Percentiles rank a stretch among this genome's conserved stretches.
Conservation (phyloP, 2,888 invertebrate genomes). For the Junonia oenone region DNA sequence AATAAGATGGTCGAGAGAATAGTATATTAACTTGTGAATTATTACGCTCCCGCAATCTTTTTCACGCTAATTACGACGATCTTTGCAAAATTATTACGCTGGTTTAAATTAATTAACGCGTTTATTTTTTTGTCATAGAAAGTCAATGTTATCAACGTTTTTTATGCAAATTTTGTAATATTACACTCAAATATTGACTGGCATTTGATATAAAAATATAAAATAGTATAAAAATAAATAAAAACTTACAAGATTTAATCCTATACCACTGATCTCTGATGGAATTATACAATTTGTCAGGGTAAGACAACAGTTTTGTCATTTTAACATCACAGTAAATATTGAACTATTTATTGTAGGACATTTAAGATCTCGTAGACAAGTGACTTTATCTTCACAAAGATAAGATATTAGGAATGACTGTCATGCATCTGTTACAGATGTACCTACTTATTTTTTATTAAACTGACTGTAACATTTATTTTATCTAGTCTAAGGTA, state of each 20-base stretch:
- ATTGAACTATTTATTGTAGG: not conserved
- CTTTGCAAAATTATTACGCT: not conserved
- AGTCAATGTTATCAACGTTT: not conserved
- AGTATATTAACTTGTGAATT: constrained; percentile 4
- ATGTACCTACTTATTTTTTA: not conserved
- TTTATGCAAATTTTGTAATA: not conserved
- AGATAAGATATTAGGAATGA: not conserved
- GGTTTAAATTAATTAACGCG: not conserved
- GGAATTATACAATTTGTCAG: constrained; percentile 43
- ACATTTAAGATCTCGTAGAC: constrained; percentile 2
- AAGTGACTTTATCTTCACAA: constrained; percentile 2
- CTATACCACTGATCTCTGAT: constrained; percentile 57
- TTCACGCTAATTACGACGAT: not conserved
- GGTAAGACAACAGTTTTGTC: constrained; percentile 45
- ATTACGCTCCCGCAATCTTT: not conserved
- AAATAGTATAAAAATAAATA: not conserved
- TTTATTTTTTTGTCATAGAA: not conserved
- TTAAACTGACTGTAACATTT: not conserved
- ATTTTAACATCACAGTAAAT: constrained; percentile 36
- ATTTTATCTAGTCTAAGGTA: not conserved
- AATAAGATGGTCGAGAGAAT: constrained; percentile 6
- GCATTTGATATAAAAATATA: not conserved
- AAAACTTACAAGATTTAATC: constrained; percentile 66
- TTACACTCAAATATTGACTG: not conserved
- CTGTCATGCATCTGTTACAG: not conserved